Conservation (phyloP, 2,113 vertebrate genomes). For the Tylochromis polylepis region DNA sequence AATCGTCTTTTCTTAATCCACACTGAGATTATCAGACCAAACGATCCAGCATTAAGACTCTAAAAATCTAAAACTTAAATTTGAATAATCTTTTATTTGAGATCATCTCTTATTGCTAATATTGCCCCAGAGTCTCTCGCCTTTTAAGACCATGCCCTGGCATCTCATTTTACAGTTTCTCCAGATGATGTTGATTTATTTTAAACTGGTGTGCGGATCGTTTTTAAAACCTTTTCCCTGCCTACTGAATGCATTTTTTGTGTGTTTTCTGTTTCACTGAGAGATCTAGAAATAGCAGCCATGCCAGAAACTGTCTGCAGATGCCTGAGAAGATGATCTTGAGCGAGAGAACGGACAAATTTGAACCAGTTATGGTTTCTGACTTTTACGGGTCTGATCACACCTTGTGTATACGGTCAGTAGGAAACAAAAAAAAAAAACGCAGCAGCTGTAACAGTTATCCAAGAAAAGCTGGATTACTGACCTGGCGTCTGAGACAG, state of each 20-base stretch:
- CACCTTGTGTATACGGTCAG: not conserved
- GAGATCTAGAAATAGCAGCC: not conserved
- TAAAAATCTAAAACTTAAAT: not conserved
- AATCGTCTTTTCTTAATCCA: not conserved
- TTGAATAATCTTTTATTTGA: not conserved
- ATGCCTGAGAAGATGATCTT: not conserved
- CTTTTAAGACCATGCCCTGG: too few species aligned
- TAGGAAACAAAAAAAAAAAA: not conserved
- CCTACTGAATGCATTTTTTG: not conserved
- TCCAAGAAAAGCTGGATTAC: not conserved
- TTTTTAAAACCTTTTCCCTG: not conserved
- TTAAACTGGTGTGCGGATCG: fast-evolving
- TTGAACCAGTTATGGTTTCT: not conserved
- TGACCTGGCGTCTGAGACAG: conserved; percentile 63
- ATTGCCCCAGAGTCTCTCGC: not conserved
- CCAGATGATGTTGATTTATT: not conserved
- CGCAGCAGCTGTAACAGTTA: fast-evolving
- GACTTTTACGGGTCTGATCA: not conserved
- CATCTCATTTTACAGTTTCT: not conserved
- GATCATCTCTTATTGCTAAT: not conserved
- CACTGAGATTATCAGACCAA: not conserved
- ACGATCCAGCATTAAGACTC: not conserved
- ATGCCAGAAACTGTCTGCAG: not conserved
- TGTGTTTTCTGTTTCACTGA: not conserved
- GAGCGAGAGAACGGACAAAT: fast-evolving